phyloP scores from a whole-genome alignment of 2,113 vertebrate genomes.

The Mirza zaza region DNA sequence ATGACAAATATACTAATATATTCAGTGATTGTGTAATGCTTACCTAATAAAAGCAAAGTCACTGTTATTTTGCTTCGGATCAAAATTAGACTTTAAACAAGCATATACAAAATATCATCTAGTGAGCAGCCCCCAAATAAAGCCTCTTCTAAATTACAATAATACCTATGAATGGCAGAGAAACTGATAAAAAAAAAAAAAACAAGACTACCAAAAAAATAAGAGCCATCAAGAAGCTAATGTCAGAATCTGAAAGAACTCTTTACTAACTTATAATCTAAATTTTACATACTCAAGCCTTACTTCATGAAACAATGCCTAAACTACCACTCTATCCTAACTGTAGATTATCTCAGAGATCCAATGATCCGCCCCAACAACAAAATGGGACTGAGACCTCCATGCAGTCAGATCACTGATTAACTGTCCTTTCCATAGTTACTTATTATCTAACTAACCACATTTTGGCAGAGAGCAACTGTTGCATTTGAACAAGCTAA shows the following conservation, averaged over 20 bases:
- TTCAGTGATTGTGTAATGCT: not conserved
- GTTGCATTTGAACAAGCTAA: not conserved
- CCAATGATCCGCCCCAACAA: not conserved
- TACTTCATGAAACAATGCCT: not conserved
- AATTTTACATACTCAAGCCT: not conserved
- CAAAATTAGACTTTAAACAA: slow-evolving; percentile 13
- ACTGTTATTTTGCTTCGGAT: not conserved
- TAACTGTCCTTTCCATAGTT: not conserved
- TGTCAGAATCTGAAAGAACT: not conserved
- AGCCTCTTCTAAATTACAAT: slow-evolving; percentile 17
- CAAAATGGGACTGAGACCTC: not conserved
- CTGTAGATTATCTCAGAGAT: not conserved
- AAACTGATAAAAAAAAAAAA: slow-evolving; percentile 12
- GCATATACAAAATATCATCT: not conserved
- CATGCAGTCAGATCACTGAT: not conserved
- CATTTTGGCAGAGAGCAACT: not conserved
- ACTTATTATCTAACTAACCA: not conserved
- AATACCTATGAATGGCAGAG: not conserved
- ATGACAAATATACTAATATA: slow-evolving; percentile 14
- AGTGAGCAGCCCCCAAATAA: not conserved
- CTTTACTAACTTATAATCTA: not conserved
- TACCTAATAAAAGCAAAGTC: slow-evolving; percentile 1
- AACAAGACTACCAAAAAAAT: slow-evolving; percentile 2
- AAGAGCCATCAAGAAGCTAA: not conserved
- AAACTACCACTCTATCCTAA: not conserved